Evolutionary conservation across 1,140 invertebrate genomes (phyloP), one percentile per base, ranked within the genome.

Genomic region (Notospermus geniculatus): DNA sequence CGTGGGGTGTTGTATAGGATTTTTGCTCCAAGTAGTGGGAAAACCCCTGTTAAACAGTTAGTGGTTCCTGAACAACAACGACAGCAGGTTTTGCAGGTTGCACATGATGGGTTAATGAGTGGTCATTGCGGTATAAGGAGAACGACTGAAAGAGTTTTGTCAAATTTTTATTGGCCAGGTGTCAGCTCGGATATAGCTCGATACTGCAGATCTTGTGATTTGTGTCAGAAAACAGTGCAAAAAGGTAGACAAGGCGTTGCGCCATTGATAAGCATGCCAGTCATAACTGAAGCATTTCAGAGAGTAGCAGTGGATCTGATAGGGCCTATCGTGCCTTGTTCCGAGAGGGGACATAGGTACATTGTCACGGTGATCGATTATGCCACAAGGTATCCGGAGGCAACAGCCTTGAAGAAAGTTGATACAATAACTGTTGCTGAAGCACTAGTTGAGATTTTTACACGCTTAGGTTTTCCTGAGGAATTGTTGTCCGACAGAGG

Each of bases 401-500:
- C n/a, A n/a, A n/a, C n/a, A n/a, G n/a, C n/a, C n/a, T n/a, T n/a
- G n/a, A n/a, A n/a, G n/a, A n/a, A n/a, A n/a, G n/a, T n/a, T n/a
- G n/a, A n/a, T n/a, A n/a, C n/a, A n/a, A n/a, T n/a, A n/a, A n/a
- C n/a, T n/a, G 63, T 71, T 5, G 64, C 67, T n/a, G 61, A 72
- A 57, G 61, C 66, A 15, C 29, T 79, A 19, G 64, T 75, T 25
- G 50, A 62, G n/a, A 75, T 80, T 5, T 81, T 81, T 69, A 64
- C 69, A n/a, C 65, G 71, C 25, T 69, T 80, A 59, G 83, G 80
- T 27, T 60, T 82, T 43, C 81, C 80, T 17, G 41, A 75, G 30
- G 71, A 69, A 43, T 41, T 84, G 15, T 71, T 83, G 25, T 74
- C 75, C 0, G 83, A 85, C 65, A 78, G 79, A 63, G 77, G 75